Percentiles rank a stretch among this genome's conserved stretches.
Conservation (phyloP, 2,888 invertebrate species). For the Sesamia inferens region DNA sequence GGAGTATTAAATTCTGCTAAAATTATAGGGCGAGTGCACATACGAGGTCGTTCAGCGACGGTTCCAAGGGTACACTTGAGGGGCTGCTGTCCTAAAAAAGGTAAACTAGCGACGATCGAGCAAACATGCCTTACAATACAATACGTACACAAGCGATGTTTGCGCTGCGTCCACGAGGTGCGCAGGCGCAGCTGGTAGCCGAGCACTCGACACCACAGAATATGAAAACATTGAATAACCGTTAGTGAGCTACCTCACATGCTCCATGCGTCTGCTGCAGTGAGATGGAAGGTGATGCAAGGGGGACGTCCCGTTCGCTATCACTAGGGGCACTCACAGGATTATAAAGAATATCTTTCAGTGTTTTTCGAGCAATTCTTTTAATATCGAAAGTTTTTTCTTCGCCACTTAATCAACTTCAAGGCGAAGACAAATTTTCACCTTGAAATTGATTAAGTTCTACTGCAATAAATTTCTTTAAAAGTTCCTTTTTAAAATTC, state of each 20-base stretch:
- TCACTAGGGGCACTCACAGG: conserved; percentile 7
- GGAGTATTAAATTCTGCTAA: conserved; percentile 38
- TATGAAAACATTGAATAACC: conserved; percentile 62
- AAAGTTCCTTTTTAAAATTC: conserved; percentile 30
- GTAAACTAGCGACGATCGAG: conserved; percentile 69
- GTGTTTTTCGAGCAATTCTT: conserved; percentile 25
- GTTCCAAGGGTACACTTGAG: conserved; percentile 56
- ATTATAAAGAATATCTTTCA: conserved; percentile 20
- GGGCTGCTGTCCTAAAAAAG: conserved; percentile 69
- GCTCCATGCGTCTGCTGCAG: conserved; percentile 12
- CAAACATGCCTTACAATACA: conserved; percentile 70
- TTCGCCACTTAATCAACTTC: too few relatives aligned
- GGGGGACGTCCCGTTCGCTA: conserved; percentile 39
- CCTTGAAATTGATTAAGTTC: conserved; percentile 32
- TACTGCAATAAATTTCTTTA: conserved; percentile 19
- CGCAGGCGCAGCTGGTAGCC: conserved; percentile 60
- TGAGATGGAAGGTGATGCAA: conserved; percentile 20
- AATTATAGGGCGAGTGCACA: conserved; percentile 51
- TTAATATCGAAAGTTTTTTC: conserved; percentile 16
- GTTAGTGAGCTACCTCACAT: conserved; percentile 46
- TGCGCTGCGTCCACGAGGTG: conserved; percentile 51
- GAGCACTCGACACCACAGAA: conserved; percentile 50
- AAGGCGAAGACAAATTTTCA: too few relatives aligned
- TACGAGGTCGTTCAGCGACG: conserved; percentile 47
- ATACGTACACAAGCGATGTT: conserved; percentile 59